Evolutionary conservation across 2,888 invertebrate genomes (phyloP), one percentile per base, ranked within the genome.

Genomic region (Parnassius orleans): DNA sequence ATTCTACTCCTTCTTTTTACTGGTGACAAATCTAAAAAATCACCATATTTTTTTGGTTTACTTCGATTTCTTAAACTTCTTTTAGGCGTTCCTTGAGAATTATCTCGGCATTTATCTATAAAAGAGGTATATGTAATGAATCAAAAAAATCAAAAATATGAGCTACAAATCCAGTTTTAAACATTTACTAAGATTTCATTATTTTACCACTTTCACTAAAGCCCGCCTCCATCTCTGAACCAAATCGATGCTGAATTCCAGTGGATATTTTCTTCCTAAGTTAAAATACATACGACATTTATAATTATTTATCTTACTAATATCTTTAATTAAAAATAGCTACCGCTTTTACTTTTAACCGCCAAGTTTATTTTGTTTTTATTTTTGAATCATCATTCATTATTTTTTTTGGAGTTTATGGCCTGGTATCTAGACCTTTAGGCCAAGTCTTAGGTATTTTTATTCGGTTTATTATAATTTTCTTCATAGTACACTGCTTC

Each of bases 1-100:
- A 67, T 70, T 47, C 66, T 62, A 33, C 64, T 58, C 61, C 69
- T 76, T 47, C 72, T 74, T 67, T 84, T 89, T 1, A 71, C 73
- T 53, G 86, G 81, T 3, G 87, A 75, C 33, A 68, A 41, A 10
- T 81, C 78, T 48, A 86, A 57, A 64, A 79, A 89, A 56, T 88
- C 87, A 12, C 82, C 83, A 78, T 81, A 90, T 73, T 84, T 88
- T 63, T 84, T 84, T 48, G 90, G 88, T 68, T 82, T 87, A 47
- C 66, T 80, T 65, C 88, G 79, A 42, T 76, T 72, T 69, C 90
- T 79, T 9, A 72, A 72, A 33, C 83, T 76, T 61, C 86, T 79
- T 73, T 84, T 80, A 42, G 84, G 83, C n/a, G 84, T 78, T 42
- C 41, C 57, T 42, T 64, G 64, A 14, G 69, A 47, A 64, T 63